Percentiles rank a stretch among this genome's conserved stretches.
Evolutionary conservation across 2,888 invertebrate species (phyloP).

Genomic region (Noctua pronuba): DNA sequence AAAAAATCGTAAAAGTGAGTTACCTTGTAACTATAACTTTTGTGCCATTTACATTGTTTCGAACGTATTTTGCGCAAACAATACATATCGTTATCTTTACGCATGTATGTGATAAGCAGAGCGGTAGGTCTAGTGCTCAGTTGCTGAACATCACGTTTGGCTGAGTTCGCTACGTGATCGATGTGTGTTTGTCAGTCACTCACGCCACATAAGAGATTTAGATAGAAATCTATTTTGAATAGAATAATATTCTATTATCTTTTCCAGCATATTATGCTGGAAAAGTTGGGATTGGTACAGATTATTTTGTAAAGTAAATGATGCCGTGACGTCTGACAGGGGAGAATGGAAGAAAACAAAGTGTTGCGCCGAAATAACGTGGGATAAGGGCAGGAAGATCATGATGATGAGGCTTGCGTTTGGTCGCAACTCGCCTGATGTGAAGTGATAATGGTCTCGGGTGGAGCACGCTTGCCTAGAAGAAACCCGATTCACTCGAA

Average conservation of each 20-base stretch:
- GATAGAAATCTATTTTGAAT: not conserved
- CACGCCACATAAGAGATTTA: not conserved
- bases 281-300: not conserved
- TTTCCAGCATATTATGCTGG: too few relatives aligned
- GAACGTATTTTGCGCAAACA: constrained; percentile 15
- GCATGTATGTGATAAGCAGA: constrained; percentile 26
- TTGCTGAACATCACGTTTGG: constrained; percentile 32
- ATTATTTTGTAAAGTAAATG: too few relatives aligned
- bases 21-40: not conserved
- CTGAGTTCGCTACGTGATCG: constrained; percentile 14
- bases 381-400: too few relatives aligned
- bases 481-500: too few relatives aligned
- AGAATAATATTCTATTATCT: too few relatives aligned
- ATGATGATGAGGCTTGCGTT: too few relatives aligned
- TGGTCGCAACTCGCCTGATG: too few relatives aligned
- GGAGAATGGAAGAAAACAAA: too few relatives aligned
- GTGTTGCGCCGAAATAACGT: too few relatives aligned
- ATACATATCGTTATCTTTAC: constrained; percentile 21
- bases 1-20: not conserved
- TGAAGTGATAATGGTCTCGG: too few relatives aligned
- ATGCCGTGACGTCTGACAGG: too few relatives aligned
- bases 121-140: not conserved
- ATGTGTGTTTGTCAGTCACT: not conserved
- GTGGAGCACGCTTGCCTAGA: too few relatives aligned
- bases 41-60: not conserved